Percentiles rank a stretch among this genome's conserved stretches.
phyloP scores from a whole-genome alignment of 2,113 vertebrate species.

The Gallinago undulata region DNA sequence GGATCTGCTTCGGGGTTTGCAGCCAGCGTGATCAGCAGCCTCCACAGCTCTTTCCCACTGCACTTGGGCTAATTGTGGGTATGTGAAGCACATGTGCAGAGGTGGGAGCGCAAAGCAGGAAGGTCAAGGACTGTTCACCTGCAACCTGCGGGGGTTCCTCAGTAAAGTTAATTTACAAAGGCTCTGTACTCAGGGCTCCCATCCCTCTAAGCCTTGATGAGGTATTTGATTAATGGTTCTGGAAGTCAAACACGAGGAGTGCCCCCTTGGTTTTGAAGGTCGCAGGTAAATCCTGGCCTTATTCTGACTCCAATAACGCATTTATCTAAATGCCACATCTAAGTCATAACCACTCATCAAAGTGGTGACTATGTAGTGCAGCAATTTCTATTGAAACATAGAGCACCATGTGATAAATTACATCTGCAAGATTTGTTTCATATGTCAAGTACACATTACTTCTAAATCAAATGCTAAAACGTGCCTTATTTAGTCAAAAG shows the following conservation, averaged over 20 bases:
- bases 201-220: conserved; percentile 17
- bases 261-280: conserved; percentile 30
- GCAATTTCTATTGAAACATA: conserved; percentile 45
- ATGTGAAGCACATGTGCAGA: conserved; percentile 17
- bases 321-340: conserved; percentile 28
- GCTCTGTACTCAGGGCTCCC: not conserved
- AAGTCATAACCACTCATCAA: conserved; percentile 12
- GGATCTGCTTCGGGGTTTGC: not conserved
- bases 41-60: not conserved
- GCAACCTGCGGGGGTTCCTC: not conserved
- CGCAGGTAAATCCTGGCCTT: not conserved
- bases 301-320: conserved; percentile 1
- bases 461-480: conserved; percentile 77
- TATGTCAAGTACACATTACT: conserved; percentile 69
- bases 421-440: conserved; percentile 66
- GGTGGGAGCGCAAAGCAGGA: not conserved
- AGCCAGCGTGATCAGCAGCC: not conserved
- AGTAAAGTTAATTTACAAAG: conserved; percentile 45
- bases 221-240: conserved; percentile 27
- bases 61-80: not conserved
- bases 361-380: not conserved
- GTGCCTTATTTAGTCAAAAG: conserved; percentile 76
- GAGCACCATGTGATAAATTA: conserved; percentile 62
- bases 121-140: conserved; percentile 46
- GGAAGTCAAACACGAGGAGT: not conserved